Evolutionary conservation across 2,113 vertebrate species (phyloP).

Genomic region (Alligator sinensis): DNA sequence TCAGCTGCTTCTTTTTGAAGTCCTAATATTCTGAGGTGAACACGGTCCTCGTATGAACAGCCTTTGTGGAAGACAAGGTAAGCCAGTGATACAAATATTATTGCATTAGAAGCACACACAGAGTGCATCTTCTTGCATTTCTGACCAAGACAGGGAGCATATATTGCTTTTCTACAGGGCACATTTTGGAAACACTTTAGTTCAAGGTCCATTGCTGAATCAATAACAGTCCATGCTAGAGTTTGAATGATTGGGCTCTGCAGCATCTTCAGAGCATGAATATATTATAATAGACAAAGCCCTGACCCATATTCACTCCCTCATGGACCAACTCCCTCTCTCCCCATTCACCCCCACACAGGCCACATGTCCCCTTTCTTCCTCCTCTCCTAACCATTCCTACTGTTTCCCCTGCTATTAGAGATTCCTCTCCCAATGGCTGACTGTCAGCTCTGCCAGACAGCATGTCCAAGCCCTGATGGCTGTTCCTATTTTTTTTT

Average conservation of each 20-base stretch:
- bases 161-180: background rate
- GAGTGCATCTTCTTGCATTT: too few species aligned
- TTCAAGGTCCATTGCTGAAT: background rate
- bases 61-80: background rate
- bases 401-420: background rate
- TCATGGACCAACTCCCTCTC: background rate
- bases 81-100: background rate
- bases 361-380: background rate
- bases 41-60: rapidly evolving
- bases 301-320: background rate
- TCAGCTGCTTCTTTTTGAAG: background rate
- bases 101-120: background rate
- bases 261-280: background rate
- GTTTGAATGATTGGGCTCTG: background rate
- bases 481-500: background rate
- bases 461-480: background rate
- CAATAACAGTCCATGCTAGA: background rate
- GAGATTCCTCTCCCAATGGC: background rate
- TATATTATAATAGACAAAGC: background rate
- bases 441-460: background rate
- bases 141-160: background rate
- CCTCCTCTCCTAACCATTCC: background rate
- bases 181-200: background rate
- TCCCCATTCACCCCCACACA: background rate
- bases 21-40: background rate